A percentile compares a stretch with the other conserved stretches of the same genome.
phyloP scores from a whole-genome alignment of 2,113 vertebrate genomes.

The western clawed frog (Xenopus tropicalis) region UCB_Xtro_10.0 CM004443.2:127890001-127890500 shows the following conservation, averaged over 20 bases:
- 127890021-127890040: too few relatives aligned
- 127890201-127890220: slow-evolving; percentile 67
- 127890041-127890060: too few relatives aligned
- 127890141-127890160: slow-evolving; percentile 76
- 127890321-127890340: slow-evolving; percentile 26
- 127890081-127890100: not conserved
- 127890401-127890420: slow-evolving; percentile 33
- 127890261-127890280: slow-evolving; percentile 64
- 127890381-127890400: slow-evolving; percentile 38
- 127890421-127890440: slow-evolving; percentile 34
- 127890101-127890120: slow-evolving; percentile 60
- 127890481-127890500: slow-evolving; percentile 10
- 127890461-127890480: slow-evolving; percentile 42
- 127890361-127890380: slow-evolving; percentile 19
- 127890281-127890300: slow-evolving; percentile 59
- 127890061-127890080: not conserved
- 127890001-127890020: too few relatives aligned
- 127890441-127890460: slow-evolving; percentile 31
- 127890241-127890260: slow-evolving; percentile 72
- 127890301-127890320: slow-evolving; percentile 65
- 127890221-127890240: slow-evolving; percentile 60
- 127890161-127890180: slow-evolving; percentile 67
- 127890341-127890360: slow-evolving; percentile 33
- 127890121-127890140: slow-evolving; percentile 68
- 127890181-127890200: slow-evolving; percentile 74